Evolutionary conservation across 2,888 invertebrate genomes (phyloP).

Genomic region (Campoplex capitator): DNA sequence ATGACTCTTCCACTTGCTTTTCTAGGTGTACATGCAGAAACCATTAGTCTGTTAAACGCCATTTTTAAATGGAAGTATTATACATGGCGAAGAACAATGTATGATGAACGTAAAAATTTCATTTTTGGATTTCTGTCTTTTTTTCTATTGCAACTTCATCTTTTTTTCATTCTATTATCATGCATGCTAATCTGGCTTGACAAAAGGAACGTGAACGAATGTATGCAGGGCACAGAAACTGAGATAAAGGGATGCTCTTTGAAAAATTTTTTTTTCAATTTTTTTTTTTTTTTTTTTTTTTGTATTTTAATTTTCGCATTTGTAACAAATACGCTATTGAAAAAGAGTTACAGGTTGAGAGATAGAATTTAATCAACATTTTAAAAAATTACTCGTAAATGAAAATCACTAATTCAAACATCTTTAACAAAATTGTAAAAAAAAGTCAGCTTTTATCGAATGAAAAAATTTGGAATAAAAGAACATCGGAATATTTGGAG

Average conservation of each 20-base stretch:
- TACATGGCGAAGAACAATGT: slow-evolving; percentile 3
- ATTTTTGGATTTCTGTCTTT: neutral
- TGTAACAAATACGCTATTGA: too few relatives aligned
- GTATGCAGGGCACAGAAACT: slow-evolving; percentile 60
- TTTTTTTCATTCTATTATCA: slow-evolving; percentile 30
- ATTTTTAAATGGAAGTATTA: slow-evolving; percentile 23
- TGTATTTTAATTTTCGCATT: neutral
- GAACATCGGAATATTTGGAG: too few relatives aligned
- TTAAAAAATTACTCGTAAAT: too few relatives aligned
- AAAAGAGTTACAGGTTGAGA: too few relatives aligned
- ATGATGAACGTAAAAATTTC: slow-evolving; percentile 20
- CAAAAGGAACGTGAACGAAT: slow-evolving; percentile 59
- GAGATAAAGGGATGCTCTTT: slow-evolving; percentile 14
- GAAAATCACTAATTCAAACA: neutral
- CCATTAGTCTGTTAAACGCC: slow-evolving; percentile 41
- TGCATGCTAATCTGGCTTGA: slow-evolving; percentile 49
- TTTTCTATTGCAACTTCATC: neutral
- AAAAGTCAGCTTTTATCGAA: neutral
- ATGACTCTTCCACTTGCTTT: neutral
- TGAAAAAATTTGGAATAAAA: too few relatives aligned
- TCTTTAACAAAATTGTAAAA: neutral
- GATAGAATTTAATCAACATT: too few relatives aligned
- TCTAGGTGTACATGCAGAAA: neutral
- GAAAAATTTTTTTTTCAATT: too few relatives aligned
- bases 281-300: too few relatives aligned